Base-by-base conservation (phyloP, 1,140 invertebrate species). In the Grapholita molesta region DNA sequence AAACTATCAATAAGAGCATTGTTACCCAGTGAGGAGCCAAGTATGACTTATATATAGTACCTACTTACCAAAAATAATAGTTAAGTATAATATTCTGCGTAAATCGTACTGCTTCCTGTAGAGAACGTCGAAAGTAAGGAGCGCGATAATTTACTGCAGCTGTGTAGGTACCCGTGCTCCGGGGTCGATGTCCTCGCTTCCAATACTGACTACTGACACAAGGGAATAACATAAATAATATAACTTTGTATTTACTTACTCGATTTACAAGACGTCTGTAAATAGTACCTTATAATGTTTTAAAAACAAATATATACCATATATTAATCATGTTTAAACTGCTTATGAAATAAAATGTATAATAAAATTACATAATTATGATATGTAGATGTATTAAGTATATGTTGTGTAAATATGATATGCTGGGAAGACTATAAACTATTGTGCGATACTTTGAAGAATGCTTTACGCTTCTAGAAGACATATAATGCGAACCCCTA, bases 391-490 rank as follows among this genome's bases (percentile, higher is more conserved):
- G 57, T 66, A 42, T 15, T 38, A 35, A 23, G n/a, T 38, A 21
- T 32, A 38, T 35, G 32, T 38, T 38, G 11, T 66, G 38, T 66
- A 38, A 66, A 66, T 38, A 66, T 15, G 11, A 66, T 28, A 28
- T 90, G 88, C 88, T 90, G 88, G 80, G 74, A 79, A 76, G 88
- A 90, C 88, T 88, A 90, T 88, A 90, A 86, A 79, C 77, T 12
- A 48, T 61, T 32, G 25, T 28, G 55, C n/a, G 24, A 69, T 68
- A 75, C 35, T 33, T 69, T 64, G 23, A 67, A 52, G 42, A 2
- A 57, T 61, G 28, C 55, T 61, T 55, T 61, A 61, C 25, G 55
- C n/a, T n/a, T n/a, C n/a, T n/a, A n/a, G n/a, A n/a, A n/a, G 25
- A 30, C n/a, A 61, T 61, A 67, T 48, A 33, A 35, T 68, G 71